Evolutionary conservation across 30 jellyfish, hydroid and myxozoan genomes (phyloP), one percentile per base, ranked within the genome.

Genomic region (Hydra vulgaris): DNA sequence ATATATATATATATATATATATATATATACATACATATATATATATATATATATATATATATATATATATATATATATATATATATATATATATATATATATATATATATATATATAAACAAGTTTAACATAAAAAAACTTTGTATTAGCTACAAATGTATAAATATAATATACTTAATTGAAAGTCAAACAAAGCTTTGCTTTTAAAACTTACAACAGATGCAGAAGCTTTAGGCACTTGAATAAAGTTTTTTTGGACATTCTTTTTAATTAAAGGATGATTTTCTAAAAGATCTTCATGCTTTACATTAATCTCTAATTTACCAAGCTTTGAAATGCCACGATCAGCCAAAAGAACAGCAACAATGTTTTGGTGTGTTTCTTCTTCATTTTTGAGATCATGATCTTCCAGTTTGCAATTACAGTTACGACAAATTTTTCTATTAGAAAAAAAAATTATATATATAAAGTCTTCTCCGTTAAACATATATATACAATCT

Each of bases 331-430:
- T 55, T 15, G 81, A 26, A 19, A 85, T 74, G 17, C 97, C 97
- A 26, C 95, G 87, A 1, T 79, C 83, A 15, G 81, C 74, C 7
- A 90, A 66, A 25, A 90, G 84, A 54, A 74, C 81, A 53, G 78
- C 68, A 77, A 86, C 74, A 25, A 90, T 86, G 21, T 74, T 81
- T 27, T 82, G 94, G 20, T 90, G 96, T n/a, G 86, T 66, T 26
- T 90, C 88, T 54, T 90, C 97, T 69, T 82, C 96, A 19, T 77
- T 26, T 27, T 79, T 56, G 23, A 90, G 95, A 23, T 90, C 95
- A 70, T 90, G 97, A 53, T 90, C 97, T 79, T 90, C 97, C 19
- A 80, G 82, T 66, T 86, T 82, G 83, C 96, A 86, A 56, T 83
- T 54, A 86, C 97, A 90, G 80, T 78, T 82, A 26, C 82, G 81